Conservation (phyloP, 2,888 invertebrate species). For the Nomada fucata region DNA sequence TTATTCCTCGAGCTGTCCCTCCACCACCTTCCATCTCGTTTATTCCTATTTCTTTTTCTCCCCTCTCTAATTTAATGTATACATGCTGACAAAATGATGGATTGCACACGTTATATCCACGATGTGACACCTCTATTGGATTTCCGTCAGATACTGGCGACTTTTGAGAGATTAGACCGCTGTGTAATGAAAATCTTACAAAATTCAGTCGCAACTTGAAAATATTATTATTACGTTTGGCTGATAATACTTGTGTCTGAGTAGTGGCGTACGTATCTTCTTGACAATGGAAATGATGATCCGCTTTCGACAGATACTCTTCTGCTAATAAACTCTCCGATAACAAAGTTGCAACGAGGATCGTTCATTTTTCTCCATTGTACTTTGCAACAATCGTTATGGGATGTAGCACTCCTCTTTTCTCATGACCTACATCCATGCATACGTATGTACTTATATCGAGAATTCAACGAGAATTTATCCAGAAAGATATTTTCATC, state of each 20-base stretch:
- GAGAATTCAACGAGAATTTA: conserved; percentile 42
- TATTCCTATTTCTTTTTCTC: conserved; percentile 3
- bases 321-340: not conserved
- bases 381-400: conserved; percentile 19
- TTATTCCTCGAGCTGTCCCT: conserved; percentile 21
- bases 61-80: conserved; percentile 11
- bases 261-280: no score
- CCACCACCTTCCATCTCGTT: not conserved
- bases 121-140: not conserved
- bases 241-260: not conserved
- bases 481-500: conserved; percentile 41
- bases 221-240: not conserved
- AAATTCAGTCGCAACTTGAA: not conserved
- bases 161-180: not conserved
- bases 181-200: not conserved
- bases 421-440: conserved; percentile 20
- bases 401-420: conserved; percentile 41
- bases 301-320: no score
- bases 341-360: not conserved
- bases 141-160: not conserved
- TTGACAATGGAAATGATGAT: no score
- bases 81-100: conserved; percentile 15
- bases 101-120: not conserved
- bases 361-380: not conserved
- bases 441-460: not conserved